Evolutionary conservation across 2,113 vertebrate species (phyloP).

Genomic region (Archocentrus centrarchus): DNA sequence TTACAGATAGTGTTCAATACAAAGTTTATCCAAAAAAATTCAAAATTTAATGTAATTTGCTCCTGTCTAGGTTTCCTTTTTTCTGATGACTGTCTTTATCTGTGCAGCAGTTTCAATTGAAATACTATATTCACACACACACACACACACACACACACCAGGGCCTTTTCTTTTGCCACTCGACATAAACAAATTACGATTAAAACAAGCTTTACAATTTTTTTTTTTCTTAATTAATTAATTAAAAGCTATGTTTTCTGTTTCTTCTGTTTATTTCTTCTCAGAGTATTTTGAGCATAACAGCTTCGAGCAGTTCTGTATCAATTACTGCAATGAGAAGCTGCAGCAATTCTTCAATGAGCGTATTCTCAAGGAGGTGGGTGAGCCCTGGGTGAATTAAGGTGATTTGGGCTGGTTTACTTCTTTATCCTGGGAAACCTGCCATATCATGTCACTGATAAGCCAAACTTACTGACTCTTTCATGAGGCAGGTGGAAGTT

Average conservation of each 20-base stretch:
- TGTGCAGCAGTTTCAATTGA: slow-evolving; percentile 16
- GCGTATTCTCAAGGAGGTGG: slow-evolving; percentile 98
- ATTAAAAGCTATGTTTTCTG: slow-evolving; percentile 58
- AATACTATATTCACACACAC: not conserved
- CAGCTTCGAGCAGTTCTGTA: slow-evolving; percentile 99
- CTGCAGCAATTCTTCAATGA: slow-evolving; percentile 99
- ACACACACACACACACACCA: not conserved
- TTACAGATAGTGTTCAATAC: not conserved
- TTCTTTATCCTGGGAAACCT: slow-evolving; percentile 36
- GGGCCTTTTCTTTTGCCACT: not conserved
- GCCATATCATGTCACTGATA: slow-evolving; percentile 27
- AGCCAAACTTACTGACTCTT: slow-evolving; percentile 23
- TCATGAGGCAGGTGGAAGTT: not conserved
- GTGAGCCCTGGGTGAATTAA: slow-evolving; percentile 41
- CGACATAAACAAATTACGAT: slow-evolving; percentile 16
- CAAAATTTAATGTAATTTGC: not conserved
- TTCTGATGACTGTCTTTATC: not conserved
- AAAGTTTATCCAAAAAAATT: no score
- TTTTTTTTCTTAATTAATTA: slow-evolving; percentile 43
- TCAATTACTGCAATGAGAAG: slow-evolving; percentile 99
- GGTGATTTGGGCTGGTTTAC: slow-evolving; percentile 21
- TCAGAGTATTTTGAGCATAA: slow-evolving; percentile 99
- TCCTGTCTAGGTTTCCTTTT: not conserved
- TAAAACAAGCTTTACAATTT: slow-evolving; percentile 27
- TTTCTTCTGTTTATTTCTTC: slow-evolving; percentile 62